phyloP scores from a whole-genome alignment of 2,888 invertebrate genomes.

The Stenchaetothrips biformis region DNA sequence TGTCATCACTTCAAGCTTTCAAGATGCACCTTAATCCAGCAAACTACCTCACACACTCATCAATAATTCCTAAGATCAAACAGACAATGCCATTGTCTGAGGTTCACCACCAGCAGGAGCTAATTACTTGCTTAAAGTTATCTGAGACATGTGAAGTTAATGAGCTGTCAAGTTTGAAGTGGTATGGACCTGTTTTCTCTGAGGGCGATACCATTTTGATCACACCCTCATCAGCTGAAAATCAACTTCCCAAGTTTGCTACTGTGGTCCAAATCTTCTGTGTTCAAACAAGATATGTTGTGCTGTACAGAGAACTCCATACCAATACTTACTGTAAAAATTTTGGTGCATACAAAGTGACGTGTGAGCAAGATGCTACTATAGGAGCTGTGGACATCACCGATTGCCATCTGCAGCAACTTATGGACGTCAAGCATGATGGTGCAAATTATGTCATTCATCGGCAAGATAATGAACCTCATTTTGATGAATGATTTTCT shows the following conservation, averaged over 20 bases:
- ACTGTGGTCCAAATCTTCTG: neutral
- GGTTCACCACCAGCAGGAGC: neutral
- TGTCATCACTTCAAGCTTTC: neutral
- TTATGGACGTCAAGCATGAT: neutral
- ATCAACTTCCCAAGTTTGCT: neutral
- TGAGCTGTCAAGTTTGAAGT: neutral
- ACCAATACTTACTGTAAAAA: neutral
- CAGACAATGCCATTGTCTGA: neutral
- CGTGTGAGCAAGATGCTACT: neutral
- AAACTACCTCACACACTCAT: neutral
- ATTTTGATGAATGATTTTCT: too few species aligned
- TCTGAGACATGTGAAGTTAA: neutral
- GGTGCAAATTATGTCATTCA: too few species aligned
- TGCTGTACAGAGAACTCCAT: neutral
- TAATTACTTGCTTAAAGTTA: neutral
- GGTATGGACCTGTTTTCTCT: too few species aligned
- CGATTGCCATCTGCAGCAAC: neutral
- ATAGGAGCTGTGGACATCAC: neutral
- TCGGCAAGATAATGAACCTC: too few species aligned
- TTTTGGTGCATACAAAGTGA: neutral
- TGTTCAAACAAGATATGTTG: neutral
- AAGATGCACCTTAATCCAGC: neutral
- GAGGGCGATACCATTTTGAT: too few species aligned
- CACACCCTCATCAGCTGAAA: neutral
- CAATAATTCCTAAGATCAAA: neutral